Conservation (phyloP, 2,797 vertebrate species). For the Lates japonicus region DNA sequence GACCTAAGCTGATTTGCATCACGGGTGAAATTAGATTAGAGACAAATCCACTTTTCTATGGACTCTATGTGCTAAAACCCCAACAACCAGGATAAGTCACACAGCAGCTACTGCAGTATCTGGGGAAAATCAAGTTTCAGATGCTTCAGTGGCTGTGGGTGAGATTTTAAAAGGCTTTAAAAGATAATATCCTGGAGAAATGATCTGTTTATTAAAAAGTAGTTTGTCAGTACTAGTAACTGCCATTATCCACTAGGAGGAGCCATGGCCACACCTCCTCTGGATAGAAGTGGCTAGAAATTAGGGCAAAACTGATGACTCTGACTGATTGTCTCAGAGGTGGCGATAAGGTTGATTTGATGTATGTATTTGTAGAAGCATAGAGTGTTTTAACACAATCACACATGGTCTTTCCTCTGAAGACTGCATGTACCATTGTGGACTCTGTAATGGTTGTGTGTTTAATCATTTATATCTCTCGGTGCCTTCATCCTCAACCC, state of each 20-base stretch:
- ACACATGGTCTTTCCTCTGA: slow-evolving; percentile 21
- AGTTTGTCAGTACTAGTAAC: slow-evolving; percentile 40
- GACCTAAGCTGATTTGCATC: slow-evolving; percentile 82
- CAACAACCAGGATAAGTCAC: slow-evolving; percentile 50
- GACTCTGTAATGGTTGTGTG: slow-evolving; percentile 40
- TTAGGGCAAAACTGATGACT: slow-evolving; percentile 39
- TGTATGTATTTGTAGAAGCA: slow-evolving; percentile 3
- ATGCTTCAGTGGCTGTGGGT: background rate
- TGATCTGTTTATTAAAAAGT: slow-evolving; percentile 32
- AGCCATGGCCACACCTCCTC: slow-evolving; percentile 72
- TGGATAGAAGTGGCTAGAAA: slow-evolving; percentile 26
- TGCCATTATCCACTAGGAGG: slow-evolving; percentile 77
- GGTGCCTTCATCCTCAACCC: slow-evolving; percentile 16
- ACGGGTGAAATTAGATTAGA: slow-evolving; percentile 83
- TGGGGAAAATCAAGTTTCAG: slow-evolving; percentile 21
- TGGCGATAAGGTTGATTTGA: slow-evolving; percentile 1
- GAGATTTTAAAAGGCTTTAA: slow-evolving; percentile 53
- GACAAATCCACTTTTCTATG: slow-evolving; percentile 81
- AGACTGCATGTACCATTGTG: slow-evolving; percentile 29
- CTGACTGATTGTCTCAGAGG: slow-evolving; percentile 23
- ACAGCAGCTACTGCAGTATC: slow-evolving; percentile 33
- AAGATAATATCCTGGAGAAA: slow-evolving; percentile 33
- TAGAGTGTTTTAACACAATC: slow-evolving; percentile 23
- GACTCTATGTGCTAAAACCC: slow-evolving; percentile 61
- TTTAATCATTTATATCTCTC: slow-evolving; percentile 63